Percentiles rank a stretch among this genome's conserved stretches.
These are phyloP conservation scores for Megalopta genalis DNA, from an alignment of 1,140 invertebrate genomes.

Conservation along the genomic window DNA sequence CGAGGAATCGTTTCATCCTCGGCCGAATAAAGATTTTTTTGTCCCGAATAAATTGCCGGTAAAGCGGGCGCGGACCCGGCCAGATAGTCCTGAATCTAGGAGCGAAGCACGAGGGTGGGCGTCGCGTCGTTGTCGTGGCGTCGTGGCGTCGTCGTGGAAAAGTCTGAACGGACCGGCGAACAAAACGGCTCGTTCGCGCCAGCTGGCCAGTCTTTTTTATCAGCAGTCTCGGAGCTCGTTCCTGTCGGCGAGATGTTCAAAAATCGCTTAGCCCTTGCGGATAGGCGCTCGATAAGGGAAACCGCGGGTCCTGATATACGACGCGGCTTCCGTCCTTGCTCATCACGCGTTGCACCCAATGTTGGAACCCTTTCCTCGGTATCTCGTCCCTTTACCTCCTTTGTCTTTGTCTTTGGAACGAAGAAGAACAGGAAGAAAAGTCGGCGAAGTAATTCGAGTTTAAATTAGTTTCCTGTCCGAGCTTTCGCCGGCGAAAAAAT, in stretches of 20 bases:
- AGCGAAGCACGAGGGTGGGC: conserved; percentile 2
- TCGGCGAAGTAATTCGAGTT: neutral
- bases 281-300: conserved; percentile 56
- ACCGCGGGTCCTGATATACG: conserved; percentile 48
- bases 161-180: conserved; percentile 40
- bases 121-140: neutral
- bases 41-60: conserved; percentile 16
- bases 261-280: conserved; percentile 64
- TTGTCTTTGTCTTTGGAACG: no score
- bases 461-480: neutral
- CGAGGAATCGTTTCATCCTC: neutral
- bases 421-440: neutral
- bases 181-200: conserved; percentile 51
- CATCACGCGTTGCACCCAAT: neutral
- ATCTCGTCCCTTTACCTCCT: neutral
- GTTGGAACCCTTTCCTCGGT: neutral
- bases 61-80: conserved; percentile 2
- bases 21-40: conserved; percentile 13
- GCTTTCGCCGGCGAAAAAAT: neutral
- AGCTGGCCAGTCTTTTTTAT: conserved; percentile 54
- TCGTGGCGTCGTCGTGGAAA: conserved; percentile 30
- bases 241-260: conserved; percentile 59
- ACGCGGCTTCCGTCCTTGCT: conserved; percentile 48
- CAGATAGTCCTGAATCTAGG: conserved; percentile 52
- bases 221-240: conserved; percentile 31